Percentiles rank a stretch among this genome's conserved stretches.
phyloP scores from a whole-genome alignment of 2,113 vertebrate genomes.

The Calyptommatus sinebrachiatus region DNA sequence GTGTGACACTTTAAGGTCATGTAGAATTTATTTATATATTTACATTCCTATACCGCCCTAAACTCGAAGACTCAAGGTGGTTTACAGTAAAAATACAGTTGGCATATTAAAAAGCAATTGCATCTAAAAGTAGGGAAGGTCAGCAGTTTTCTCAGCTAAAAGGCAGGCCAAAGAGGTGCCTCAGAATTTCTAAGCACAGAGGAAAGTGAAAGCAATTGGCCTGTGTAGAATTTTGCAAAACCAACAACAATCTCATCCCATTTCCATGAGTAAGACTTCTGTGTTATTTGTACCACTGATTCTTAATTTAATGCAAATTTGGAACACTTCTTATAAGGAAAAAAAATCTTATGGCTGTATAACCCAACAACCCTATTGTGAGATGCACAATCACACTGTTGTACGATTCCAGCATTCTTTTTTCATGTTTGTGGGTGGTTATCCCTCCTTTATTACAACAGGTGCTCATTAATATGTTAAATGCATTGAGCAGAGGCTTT shows the following conservation, averaged over 20 bases:
- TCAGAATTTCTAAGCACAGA: no score
- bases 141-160: no score
- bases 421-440: conserved; percentile 28
- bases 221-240: conserved; percentile 45
- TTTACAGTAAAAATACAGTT: no score
- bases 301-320: conserved; percentile 60
- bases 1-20: no score
- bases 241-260: conserved; percentile 1
- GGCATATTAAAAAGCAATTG: no score
- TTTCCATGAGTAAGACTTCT: conserved; percentile 50
- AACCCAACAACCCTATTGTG: conserved; percentile 21
- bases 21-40: no score
- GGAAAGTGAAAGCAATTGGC: conserved; percentile 40
- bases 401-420: conserved; percentile 34
- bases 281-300: conserved; percentile 58
- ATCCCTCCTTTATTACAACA: conserved; percentile 31
- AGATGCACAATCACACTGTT: conserved; percentile 38
- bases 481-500: conserved; percentile 52
- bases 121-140: no score
- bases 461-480: conserved; percentile 42
- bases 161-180: no score
- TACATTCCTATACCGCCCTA: no score
- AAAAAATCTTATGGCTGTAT: not conserved
- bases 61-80: no score
- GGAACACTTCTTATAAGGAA: conserved; percentile 45